A percentile compares a stretch with the other conserved stretches of the same genome.
Conservation (phyloP, 2,888 invertebrate species). For the Chouioia cunea region DNA sequence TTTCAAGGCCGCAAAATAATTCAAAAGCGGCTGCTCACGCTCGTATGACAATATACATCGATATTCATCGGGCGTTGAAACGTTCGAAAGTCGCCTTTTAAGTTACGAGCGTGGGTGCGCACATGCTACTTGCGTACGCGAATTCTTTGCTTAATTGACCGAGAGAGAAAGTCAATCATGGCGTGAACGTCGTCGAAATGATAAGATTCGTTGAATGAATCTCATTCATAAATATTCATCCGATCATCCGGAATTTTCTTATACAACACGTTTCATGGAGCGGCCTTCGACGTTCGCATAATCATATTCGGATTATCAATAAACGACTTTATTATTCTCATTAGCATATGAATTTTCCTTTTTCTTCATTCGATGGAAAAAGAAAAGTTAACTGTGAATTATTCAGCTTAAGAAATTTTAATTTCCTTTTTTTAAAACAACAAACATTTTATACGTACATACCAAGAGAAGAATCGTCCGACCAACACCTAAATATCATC, state of each 20-base stretch:
- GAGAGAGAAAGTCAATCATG: constrained; percentile 12
- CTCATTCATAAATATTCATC: constrained; percentile 29
- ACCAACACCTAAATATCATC: constrained; percentile 6
- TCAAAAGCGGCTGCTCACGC: constrained; percentile 15
- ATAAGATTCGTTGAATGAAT: constrained; percentile 26
- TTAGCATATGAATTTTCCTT: constrained; percentile 21
- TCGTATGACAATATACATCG: constrained; percentile 14
- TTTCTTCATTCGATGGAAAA: neutral
- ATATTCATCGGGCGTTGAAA: constrained; percentile 45
- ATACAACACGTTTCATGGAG: neutral
- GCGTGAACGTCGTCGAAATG: constrained; percentile 25
- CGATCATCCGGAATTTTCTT: constrained; percentile 18
- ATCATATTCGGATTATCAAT: constrained; percentile 11
- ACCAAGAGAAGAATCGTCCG: neutral
- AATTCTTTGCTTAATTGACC: neutral
- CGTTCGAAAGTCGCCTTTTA: constrained; percentile 8
- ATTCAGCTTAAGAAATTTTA: no score
- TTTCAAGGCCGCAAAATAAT: constrained; percentile 46
- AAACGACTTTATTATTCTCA: neutral
- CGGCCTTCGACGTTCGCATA: constrained; percentile 3
- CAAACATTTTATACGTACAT: neutral
- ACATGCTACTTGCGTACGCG: constrained; percentile 17
- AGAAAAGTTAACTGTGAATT: no score
- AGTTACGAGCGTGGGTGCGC: constrained; percentile 33
- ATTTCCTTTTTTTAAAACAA: no score